Evolutionary conservation across 2,888 invertebrate genomes (phyloP).

Genomic region (Thereva unica): DNA sequence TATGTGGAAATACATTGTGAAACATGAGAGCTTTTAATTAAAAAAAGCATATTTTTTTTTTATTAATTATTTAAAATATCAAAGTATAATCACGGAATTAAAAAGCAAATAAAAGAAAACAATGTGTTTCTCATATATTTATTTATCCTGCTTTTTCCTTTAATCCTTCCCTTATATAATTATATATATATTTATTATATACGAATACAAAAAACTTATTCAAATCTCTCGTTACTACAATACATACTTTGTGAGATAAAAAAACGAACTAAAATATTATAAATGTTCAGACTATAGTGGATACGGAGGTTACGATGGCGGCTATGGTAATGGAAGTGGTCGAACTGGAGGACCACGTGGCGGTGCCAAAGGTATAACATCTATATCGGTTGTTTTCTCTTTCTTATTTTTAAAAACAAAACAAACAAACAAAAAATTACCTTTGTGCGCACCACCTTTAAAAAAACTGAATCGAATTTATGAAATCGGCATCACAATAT

Average conservation of each 20-base stretch:
- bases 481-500: constrained; percentile 18
- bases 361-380: constrained; percentile 78
- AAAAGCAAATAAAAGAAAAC: constrained; percentile 43
- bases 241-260: too few relatives aligned
- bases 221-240: constrained; percentile 22
- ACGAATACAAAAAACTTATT: constrained; percentile 16
- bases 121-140: constrained; percentile 50
- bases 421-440: too few relatives aligned
- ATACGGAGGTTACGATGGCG: constrained; percentile 86
- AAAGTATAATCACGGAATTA: constrained; percentile 28
- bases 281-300: constrained; percentile 76
- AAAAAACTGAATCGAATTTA: constrained; percentile 5
- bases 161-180: constrained; percentile 38
- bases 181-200: constrained; percentile 14
- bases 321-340: constrained; percentile 79
- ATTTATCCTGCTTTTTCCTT: constrained; percentile 44
- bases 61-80: constrained; percentile 43
- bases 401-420: constrained; percentile 27
- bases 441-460: constrained; percentile 42
- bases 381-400: constrained; percentile 32
- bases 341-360: constrained; percentile 83
- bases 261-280: constrained; percentile 40
- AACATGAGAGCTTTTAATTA: constrained; percentile 52
- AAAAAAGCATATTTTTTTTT: constrained; percentile 32
- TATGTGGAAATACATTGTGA: constrained; percentile 59